Evolutionary conservation across 2,113 vertebrate genomes (phyloP).

Genomic region (Monopterus albus): DNA sequence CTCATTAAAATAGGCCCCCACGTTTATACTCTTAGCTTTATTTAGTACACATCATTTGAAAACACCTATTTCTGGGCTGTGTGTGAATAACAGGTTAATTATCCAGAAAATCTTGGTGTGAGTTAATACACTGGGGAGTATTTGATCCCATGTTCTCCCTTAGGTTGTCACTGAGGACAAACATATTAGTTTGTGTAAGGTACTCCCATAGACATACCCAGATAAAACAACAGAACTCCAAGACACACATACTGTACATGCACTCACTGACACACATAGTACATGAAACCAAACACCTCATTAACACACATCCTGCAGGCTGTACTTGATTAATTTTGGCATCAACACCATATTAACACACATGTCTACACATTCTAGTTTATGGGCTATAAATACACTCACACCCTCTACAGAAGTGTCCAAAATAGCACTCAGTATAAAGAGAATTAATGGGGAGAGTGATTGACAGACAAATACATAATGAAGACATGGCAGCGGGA

Average conservation of each 20-base stretch:
- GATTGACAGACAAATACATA: constrained; percentile 58
- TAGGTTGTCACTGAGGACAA: constrained; percentile 13
- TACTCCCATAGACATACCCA: constrained; percentile 1
- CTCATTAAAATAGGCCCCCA: neutral
- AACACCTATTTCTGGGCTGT: constrained; percentile 14
- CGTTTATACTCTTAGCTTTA: neutral
- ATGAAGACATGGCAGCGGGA: constrained; percentile 26
- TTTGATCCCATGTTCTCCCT: constrained; percentile 29
- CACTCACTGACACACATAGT: constrained; percentile 6
- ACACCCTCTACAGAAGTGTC: constrained; percentile 4
- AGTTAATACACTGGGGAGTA: neutral
- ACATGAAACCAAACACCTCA: constrained; percentile 47
- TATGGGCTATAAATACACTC: constrained; percentile 56
- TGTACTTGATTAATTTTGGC: constrained; percentile 52
- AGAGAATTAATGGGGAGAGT: constrained; percentile 61
- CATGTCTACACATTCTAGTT: constrained; percentile 41
- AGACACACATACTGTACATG: constrained; percentile 14
- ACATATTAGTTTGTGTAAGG: constrained; percentile 20
- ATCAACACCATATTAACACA: constrained; percentile 45
- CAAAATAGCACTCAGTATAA: constrained; percentile 56
- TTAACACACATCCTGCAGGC: constrained; percentile 58
- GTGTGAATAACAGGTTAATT: constrained; percentile 23
- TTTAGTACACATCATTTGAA: constrained; percentile 4
- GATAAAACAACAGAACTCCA: constrained; percentile 14
- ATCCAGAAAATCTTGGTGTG: constrained; percentile 18